Evolutionary conservation across 2,113 vertebrate species (phyloP).

Genomic region (Sorex fumeus): DNA sequence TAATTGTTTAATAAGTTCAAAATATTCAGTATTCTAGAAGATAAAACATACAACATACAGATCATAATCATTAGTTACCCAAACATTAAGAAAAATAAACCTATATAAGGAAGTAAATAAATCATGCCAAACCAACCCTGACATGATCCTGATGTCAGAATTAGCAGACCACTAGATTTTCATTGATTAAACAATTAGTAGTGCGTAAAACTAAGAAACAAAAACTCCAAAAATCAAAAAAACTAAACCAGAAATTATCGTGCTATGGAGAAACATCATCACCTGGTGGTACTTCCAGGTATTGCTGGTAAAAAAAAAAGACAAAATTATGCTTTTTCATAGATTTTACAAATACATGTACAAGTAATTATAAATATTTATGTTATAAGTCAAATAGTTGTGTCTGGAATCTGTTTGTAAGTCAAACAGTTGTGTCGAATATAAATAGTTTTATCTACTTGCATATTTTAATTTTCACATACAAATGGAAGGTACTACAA

Average conservation of each 20-base stretch:
- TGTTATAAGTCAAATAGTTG: slow-evolving; percentile 4
- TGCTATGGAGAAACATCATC: slow-evolving; percentile 72
- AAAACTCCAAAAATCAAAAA: no score
- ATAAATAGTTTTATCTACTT: background rate
- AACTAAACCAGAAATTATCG: background rate
- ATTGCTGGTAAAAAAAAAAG: slow-evolving; percentile 73
- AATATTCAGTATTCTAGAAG: background rate
- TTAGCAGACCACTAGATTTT: slow-evolving; percentile 49
- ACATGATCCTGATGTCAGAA: background rate
- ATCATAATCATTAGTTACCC: background rate
- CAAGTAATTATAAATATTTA: slow-evolving; percentile 1
- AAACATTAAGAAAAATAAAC: background rate
- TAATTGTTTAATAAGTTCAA: background rate
- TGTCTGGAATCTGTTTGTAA: background rate
- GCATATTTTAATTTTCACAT: slow-evolving; percentile 10
- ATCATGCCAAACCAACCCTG: background rate
- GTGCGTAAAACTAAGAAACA: background rate
- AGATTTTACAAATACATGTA: background rate
- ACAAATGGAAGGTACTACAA: background rate
- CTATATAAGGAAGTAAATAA: background rate
- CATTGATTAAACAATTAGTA: slow-evolving; percentile 9
- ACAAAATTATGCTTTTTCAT: background rate
- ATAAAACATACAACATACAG: background rate
- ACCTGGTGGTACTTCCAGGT: slow-evolving; percentile 71
- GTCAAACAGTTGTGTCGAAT: background rate